Base-by-base conservation (phyloP, 2,113 vertebrate species). In the Eonycteris spelaea region DNA sequence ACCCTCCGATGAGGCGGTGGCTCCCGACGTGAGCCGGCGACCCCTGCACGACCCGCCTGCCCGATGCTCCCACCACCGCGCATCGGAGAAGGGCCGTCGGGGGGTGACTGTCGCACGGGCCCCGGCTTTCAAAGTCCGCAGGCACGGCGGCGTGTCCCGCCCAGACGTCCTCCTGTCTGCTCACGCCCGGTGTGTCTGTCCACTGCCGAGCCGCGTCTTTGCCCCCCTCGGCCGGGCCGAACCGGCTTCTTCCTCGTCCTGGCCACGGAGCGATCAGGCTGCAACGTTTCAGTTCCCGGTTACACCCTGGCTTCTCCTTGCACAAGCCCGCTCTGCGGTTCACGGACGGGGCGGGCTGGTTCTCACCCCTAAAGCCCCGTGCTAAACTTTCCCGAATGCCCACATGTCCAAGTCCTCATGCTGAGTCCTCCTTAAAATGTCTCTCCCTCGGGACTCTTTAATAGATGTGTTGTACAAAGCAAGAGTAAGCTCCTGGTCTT, bases 121-220 rank as follows among this genome's bases (percentile, higher is more conserved):
- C 43, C 21, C 13, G 9, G 12, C 2, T 74, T n/a, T 57, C 9
- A 21, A n/a, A 8, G 18, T 30, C 26, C 43, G 5, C 28, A 63
- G 1, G 10, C 9, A 22, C 13, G 5, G 11, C 0, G 13, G 8
- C 21, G 14, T 22, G 38, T 38, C 16, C 5, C 6, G 30, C 1
- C 5, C 40, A 38, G 51, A 12, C 12, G 3, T 7, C 18, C n/a
- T 6, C 15, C 6, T 30, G n/a, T 9, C 5, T 28, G 22, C 5
- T 16, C 28, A 61, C 63, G 10, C 80, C 55, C 55, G 14, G 43
- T n/a, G n/a, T n/a, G n/a, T n/a, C n/a, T n/a, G n/a, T 45, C 43
- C 6, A 45, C 43, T 45, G 43, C 43, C 9, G 43, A 45, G 43
- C 7, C 43, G 6, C 43, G 9, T 48, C 45, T 13, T 48, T 11